A percentile compares a stretch with the other conserved stretches of the same genome.
Conservation (phyloP, 2,113 vertebrate species). For the Trinectes maculatus region DNA sequence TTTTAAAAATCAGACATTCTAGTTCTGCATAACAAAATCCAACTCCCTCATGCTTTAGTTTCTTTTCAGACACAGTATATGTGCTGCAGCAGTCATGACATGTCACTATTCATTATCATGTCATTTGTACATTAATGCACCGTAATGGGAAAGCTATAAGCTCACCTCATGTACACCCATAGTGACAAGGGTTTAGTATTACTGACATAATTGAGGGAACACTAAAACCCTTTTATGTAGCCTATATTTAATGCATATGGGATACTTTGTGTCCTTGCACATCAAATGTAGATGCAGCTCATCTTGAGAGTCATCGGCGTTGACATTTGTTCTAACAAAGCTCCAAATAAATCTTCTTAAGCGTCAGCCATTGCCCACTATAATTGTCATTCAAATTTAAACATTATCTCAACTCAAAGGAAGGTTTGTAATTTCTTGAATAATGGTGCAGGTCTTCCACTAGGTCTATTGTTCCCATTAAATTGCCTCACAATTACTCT, state of each 20-base stretch:
- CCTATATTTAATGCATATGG: constrained; percentile 39
- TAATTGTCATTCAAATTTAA: constrained; percentile 8
- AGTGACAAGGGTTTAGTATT: constrained; percentile 16
- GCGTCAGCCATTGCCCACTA: neutral
- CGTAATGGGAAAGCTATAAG: constrained; percentile 28
- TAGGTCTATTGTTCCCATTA: constrained; percentile 5
- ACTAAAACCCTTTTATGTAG: constrained; percentile 43
- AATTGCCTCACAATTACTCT: constrained; percentile 18
- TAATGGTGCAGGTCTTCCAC: neutral
- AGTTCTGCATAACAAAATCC: no score
- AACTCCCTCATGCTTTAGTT: no score
- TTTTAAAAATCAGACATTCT: no score
- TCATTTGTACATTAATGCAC: no score
- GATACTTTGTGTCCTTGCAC: neutral
- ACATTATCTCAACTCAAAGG: constrained; percentile 8
- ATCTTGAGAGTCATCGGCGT: constrained; percentile 14
- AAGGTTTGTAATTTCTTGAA: constrained; percentile 11
- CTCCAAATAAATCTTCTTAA: constrained; percentile 29
- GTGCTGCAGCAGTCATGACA: neutral
- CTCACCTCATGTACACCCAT: constrained; percentile 9
- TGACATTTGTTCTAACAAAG: constrained; percentile 35
- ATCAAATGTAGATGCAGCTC: constrained; percentile 14
- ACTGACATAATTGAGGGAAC: constrained; percentile 28
- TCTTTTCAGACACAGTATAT: no score
- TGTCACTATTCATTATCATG: no score